Conservation (phyloP, 1,140 invertebrate species). For the Cylas formicarius region DNA sequence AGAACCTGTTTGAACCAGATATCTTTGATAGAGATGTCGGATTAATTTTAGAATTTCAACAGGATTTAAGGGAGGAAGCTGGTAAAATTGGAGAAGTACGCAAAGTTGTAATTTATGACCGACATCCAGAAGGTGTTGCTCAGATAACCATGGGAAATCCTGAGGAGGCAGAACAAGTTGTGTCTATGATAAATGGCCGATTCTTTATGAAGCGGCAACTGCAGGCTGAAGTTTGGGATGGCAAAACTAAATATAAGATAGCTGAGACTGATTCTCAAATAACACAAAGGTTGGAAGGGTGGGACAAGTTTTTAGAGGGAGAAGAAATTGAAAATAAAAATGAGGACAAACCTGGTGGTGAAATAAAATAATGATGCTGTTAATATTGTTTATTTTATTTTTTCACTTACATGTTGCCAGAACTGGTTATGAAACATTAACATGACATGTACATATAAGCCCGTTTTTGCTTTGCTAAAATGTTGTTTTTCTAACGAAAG, state of each 20-base stretch:
- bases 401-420: too few relatives aligned
- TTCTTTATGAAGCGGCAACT: constrained; percentile 84
- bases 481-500: too few relatives aligned
- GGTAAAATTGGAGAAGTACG: constrained; percentile 86
- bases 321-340: constrained; percentile 31
- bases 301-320: constrained; percentile 77
- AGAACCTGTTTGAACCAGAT: constrained; percentile 86
- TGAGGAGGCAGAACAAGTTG: constrained; percentile 85
- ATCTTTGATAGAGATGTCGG: constrained; percentile 87
- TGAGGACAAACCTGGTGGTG: too few relatives aligned
- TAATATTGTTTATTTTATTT: too few relatives aligned
- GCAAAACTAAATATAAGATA: constrained; percentile 88
- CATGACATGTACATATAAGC: too few relatives aligned
- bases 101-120: constrained; percentile 89
- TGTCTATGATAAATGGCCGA: constrained; percentile 82
- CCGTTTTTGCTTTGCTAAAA: too few relatives aligned
- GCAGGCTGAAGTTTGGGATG: constrained; percentile 88
- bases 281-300: constrained; percentile 72
- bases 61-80: constrained; percentile 85
- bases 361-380: too few relatives aligned
- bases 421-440: too few relatives aligned
- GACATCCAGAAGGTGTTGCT: constrained; percentile 90
- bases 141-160: constrained; percentile 85
- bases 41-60: constrained; percentile 83
- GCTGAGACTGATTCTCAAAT: constrained; percentile 86